Percentiles rank a stretch among this genome's conserved stretches.
Conservation (phyloP, 2,888 invertebrate species). For the Tridacna gigas region DNA sequence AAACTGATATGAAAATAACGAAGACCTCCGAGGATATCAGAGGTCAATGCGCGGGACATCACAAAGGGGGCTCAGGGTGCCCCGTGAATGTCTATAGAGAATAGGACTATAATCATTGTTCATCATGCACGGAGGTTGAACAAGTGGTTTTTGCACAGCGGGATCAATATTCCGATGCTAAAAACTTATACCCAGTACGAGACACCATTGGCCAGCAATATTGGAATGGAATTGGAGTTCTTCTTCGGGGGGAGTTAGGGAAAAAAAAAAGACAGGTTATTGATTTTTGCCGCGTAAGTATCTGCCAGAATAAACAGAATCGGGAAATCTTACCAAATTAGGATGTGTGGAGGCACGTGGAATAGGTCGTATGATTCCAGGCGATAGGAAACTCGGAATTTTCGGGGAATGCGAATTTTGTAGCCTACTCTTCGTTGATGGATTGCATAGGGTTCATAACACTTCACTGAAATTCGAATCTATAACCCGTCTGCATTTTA, state of each 20-base stretch:
- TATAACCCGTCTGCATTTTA: too few species aligned
- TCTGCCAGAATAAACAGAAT: constrained; percentile 45
- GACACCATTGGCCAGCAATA: constrained; percentile 15
- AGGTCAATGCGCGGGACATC: background rate
- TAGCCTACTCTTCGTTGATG: too few species aligned
- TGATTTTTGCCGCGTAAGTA: constrained; percentile 34
- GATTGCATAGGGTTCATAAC: too few species aligned
- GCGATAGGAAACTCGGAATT: background rate
- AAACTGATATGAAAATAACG: too few species aligned
- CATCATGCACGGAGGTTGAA: constrained; percentile 15
- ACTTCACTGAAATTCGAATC: too few species aligned
- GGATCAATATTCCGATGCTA: constrained; percentile 25
- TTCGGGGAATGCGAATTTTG: background rate
- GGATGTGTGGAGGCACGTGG: constrained; percentile 47
- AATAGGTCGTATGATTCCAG: background rate
- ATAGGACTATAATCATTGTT: constrained; percentile 13
- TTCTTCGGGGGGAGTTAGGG: background rate
- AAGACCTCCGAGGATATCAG: too few species aligned
- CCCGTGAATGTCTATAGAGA: background rate
- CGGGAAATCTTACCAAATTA: constrained; percentile 54
- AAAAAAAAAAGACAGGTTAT: constrained; percentile 30
- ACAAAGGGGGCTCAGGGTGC: background rate
- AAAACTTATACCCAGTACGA: constrained; percentile 4
- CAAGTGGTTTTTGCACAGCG: constrained; percentile 12
- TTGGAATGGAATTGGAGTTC: constrained; percentile 23